Conservation (phyloP, 2,888 invertebrate species). For the Drosophila tripunctata region DNA sequence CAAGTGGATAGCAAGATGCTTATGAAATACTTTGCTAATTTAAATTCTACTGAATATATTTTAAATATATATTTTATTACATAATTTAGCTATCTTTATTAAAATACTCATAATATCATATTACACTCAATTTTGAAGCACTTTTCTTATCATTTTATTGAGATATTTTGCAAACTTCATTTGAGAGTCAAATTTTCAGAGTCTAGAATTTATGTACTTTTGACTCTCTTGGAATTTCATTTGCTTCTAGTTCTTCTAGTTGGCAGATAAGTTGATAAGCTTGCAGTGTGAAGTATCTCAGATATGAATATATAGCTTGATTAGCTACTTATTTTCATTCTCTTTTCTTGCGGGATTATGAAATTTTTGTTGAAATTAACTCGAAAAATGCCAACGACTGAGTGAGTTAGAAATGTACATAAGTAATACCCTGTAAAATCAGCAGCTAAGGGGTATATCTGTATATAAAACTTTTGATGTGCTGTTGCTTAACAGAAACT, state of each 20-base stretch:
- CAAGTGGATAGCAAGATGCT: background rate
- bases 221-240: background rate
- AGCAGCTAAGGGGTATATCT: background rate
- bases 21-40: background rate
- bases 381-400: slow-evolving; percentile 24
- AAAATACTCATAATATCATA: no score
- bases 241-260: background rate
- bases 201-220: background rate
- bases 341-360: slow-evolving; percentile 34
- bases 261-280: slow-evolving; percentile 43
- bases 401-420: slow-evolving; percentile 20
- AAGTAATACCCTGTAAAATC: slow-evolving; percentile 5
- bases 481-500: no score
- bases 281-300: background rate
- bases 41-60: background rate
- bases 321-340: slow-evolving; percentile 51
- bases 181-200: no score
- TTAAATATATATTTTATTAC: background rate
- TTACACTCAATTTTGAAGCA: background rate
- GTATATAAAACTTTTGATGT: no score
- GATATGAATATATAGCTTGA: slow-evolving; percentile 50
- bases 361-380: slow-evolving; percentile 42
- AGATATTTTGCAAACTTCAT: background rate
- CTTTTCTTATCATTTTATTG: background rate
- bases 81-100: background rate